Conservation (phyloP, 2,113 vertebrate genomes). For the Hiodon alosoides region DNA sequence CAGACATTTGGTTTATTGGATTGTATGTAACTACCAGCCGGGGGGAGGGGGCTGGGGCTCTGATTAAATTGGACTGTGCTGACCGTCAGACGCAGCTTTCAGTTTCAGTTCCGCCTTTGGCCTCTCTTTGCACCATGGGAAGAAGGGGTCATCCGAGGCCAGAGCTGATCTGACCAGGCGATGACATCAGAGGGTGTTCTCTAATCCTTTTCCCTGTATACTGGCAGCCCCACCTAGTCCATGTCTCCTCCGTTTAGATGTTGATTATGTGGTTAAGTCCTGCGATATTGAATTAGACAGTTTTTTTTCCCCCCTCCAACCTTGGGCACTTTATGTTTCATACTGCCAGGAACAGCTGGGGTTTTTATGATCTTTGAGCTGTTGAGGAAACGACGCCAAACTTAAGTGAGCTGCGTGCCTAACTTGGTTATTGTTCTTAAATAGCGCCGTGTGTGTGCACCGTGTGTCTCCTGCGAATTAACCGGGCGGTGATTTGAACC, state of each 20-base stretch:
- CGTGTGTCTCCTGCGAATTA: background rate
- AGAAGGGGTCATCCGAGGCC: conserved; percentile 24
- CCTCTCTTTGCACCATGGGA: background rate
- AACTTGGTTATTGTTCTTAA: conserved; percentile 23
- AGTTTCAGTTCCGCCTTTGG: background rate
- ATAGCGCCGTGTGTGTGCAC: background rate
- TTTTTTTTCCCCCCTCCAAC: conserved; percentile 6
- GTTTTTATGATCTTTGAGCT: conserved; percentile 33
- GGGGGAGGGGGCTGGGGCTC: background rate
- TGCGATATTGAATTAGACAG: too few species aligned
- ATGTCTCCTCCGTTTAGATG: background rate
- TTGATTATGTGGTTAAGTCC: too few species aligned
- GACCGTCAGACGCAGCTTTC: too few species aligned
- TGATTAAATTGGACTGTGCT: too few species aligned
- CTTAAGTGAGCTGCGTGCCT: conserved; percentile 20
- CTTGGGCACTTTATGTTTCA: conserved; percentile 25
- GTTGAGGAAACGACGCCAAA: conserved; percentile 1
- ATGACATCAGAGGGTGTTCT: conserved; percentile 50
- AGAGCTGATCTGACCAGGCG: conserved; percentile 33
- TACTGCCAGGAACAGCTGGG: conserved; percentile 36
- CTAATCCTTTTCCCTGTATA: conserved; percentile 53
- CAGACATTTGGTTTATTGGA: background rate
- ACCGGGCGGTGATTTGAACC: conserved; percentile 20
- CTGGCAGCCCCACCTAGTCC: conserved; percentile 6
- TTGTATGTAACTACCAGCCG: background rate